phyloP scores from a whole-genome alignment of 2,113 vertebrate species.

The Sander vitreus region DNA sequence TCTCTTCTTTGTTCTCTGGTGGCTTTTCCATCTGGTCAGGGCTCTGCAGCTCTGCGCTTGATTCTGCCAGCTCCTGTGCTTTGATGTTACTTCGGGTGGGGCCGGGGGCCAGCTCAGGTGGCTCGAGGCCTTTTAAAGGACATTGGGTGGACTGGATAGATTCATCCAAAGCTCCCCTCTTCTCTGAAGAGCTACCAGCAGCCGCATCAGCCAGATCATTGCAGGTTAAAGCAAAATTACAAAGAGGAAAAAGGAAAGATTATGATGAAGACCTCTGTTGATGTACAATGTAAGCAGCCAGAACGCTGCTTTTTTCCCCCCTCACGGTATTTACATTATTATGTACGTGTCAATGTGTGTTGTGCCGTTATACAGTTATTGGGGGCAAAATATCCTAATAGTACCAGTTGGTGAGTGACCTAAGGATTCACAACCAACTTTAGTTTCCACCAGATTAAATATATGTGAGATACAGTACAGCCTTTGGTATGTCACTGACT shows the following conservation, averaged over 20 bases:
- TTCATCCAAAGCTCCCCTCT: constrained; percentile 7
- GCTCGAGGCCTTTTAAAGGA: not conserved
- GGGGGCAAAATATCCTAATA: not conserved
- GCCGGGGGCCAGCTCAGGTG: not conserved
- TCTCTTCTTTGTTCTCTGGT: not conserved
- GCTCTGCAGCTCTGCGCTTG: not conserved
- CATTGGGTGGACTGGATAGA: constrained; percentile 1
- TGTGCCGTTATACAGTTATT: no score
- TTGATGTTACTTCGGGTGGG: fast-evolving
- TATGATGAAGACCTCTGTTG: not conserved
- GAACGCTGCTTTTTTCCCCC: not conserved
- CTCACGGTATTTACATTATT: not conserved
- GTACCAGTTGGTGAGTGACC: no score
- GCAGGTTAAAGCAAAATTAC: not conserved
- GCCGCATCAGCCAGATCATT: not conserved
- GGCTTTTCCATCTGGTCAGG: not conserved
- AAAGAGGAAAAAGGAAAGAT: not conserved
- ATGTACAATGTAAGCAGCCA: not conserved
- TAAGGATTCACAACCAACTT: not conserved
- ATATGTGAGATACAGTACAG: no score
- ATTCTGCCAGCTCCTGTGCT: not conserved
- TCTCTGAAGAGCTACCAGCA: constrained; percentile 53
- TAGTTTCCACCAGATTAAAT: not conserved
- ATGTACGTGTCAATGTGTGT: not conserved
- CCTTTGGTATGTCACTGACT: no score